These are phyloP conservation scores for Myrmecophaga tridactyla DNA, from an alignment of 2,113 vertebrate species.

Conservation along the genomic window DNA sequence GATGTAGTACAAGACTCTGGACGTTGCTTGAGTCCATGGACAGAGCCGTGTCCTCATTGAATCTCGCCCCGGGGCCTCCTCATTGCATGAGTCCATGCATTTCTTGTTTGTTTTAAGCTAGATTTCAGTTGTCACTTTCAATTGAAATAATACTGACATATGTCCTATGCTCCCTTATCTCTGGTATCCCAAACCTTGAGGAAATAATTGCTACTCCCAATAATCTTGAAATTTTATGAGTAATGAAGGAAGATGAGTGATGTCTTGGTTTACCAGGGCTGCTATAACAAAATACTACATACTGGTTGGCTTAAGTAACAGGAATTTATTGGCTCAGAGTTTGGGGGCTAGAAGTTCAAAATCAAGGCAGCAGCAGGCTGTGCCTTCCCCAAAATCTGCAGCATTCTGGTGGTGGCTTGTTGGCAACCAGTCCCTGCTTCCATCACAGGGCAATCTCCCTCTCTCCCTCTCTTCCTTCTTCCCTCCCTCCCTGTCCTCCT, in stretches of 20 bases:
- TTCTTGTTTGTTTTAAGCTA: not conserved
- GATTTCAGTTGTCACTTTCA: constrained; percentile 14
- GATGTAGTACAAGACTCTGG: not conserved
- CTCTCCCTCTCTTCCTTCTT: no score
- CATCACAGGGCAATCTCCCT: no score
- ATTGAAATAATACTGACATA: not conserved
- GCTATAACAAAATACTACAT: no score
- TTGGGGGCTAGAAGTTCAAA: no score
- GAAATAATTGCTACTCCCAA: not conserved
- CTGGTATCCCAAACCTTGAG: not conserved
- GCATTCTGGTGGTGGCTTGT: no score
- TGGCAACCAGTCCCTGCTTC: no score
- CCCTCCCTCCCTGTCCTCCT: no score
- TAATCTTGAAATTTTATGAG: not conserved
- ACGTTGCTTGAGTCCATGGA: not conserved
- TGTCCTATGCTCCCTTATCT: not conserved
- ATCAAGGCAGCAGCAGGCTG: no score
- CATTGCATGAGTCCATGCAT: not conserved
- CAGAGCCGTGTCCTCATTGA: not conserved
- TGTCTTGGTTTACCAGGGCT: no score
- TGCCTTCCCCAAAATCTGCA: no score
- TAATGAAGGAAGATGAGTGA: not conserved
- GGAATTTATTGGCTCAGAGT: no score
- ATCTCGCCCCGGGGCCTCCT: not conserved
- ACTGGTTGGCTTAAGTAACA: no score